Evolutionary conservation across 2,113 vertebrate species (phyloP), one percentile per base, ranked within the genome.

Genomic region (Tachuris rubrigastra): DNA sequence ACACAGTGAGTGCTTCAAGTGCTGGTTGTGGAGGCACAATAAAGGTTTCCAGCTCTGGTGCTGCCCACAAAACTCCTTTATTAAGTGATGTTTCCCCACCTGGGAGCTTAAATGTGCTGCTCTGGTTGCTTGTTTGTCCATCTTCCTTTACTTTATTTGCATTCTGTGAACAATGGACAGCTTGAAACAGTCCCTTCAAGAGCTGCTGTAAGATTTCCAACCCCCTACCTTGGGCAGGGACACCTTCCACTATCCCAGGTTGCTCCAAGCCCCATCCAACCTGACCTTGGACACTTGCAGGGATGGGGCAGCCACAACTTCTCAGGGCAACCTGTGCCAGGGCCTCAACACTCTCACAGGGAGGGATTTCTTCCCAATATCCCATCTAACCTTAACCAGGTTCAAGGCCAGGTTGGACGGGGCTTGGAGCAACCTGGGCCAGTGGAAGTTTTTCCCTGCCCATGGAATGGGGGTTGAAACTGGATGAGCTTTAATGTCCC

Each of bases 1-100:
- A 95, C 95, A 89, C 47, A 87, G 62, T 49, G 66, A 90, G 62
- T 49, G 69, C 71, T 95, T 87, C 66, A 46, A 87, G 87, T 79
- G 91, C 31, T 87, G 89, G 72, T 73, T 66, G 89, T 50, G 76
- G 75, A 89, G 87, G 74, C 71, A 3, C 53, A 76, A 79, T 72
- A 89, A 85, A 93, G 85, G 63, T 92, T 89, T 84, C 87, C 78
- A 82, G 85, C 71, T 74, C 79, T 66, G 63, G 37, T 89, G 66
- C 93, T 95, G 74, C 81, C 89, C 81, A 66, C 91, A 96, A 35
- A 89, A n/a, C 56, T 85, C 46, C 49, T 5, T 86, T 85, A 52
- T 85, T 81, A 89, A 94, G 55, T 78, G 87, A 39, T 76, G 33
- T 82, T 87, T 59, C 21, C 14, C 39, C 3, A 0, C 62, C 62